These are phyloP conservation scores for Dendropsophus ebraccatus DNA, from an alignment of 2,113 vertebrate genomes.

Conservation along the genomic window DNA sequence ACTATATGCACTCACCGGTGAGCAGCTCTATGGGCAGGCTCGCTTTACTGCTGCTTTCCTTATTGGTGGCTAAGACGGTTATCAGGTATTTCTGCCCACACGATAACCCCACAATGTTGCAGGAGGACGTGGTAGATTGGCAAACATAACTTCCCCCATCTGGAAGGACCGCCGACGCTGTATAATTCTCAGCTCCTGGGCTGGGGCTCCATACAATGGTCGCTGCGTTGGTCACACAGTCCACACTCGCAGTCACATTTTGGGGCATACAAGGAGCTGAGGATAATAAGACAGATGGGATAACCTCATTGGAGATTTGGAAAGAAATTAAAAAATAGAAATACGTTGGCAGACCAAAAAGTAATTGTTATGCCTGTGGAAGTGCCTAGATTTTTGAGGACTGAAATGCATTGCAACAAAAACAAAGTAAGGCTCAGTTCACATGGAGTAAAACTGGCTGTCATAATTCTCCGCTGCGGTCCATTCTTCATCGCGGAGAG, in stretches of 20 bases:
- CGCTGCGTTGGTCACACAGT: slow-evolving; percentile 67
- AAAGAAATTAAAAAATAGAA: too few relatives aligned
- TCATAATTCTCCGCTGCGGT: too few relatives aligned
- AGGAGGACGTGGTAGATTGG: slow-evolving; percentile 61
- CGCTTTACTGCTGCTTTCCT: slow-evolving; percentile 66
- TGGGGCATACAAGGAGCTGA: slow-evolving; percentile 25
- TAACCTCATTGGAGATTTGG: too few relatives aligned
- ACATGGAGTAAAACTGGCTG: too few relatives aligned
- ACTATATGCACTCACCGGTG: slow-evolving; percentile 26
- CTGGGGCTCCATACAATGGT: slow-evolving; percentile 68
- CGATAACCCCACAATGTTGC: slow-evolving; percentile 62
- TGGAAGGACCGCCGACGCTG: slow-evolving; percentile 62
- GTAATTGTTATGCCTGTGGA: too few relatives aligned
- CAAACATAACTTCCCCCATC: slow-evolving; percentile 62
- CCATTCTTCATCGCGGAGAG: too few relatives aligned
- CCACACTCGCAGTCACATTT: slow-evolving; percentile 62
- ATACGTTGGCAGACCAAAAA: too few relatives aligned
- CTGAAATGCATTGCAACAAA: too few relatives aligned
- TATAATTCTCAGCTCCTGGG: slow-evolving; percentile 68
- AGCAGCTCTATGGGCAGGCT: slow-evolving; percentile 3
- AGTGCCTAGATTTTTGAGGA: too few relatives aligned
- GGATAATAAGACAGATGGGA: neutral
- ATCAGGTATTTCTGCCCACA: slow-evolving; percentile 76
- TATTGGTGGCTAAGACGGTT: slow-evolving; percentile 65
- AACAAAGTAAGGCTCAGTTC: too few relatives aligned